Percentiles rank a stretch among this genome's conserved stretches.
These are phyloP conservation scores for Agrochola lychnidis DNA, from an alignment of 2,888 invertebrate genomes.

Conservation along the genomic window DNA sequence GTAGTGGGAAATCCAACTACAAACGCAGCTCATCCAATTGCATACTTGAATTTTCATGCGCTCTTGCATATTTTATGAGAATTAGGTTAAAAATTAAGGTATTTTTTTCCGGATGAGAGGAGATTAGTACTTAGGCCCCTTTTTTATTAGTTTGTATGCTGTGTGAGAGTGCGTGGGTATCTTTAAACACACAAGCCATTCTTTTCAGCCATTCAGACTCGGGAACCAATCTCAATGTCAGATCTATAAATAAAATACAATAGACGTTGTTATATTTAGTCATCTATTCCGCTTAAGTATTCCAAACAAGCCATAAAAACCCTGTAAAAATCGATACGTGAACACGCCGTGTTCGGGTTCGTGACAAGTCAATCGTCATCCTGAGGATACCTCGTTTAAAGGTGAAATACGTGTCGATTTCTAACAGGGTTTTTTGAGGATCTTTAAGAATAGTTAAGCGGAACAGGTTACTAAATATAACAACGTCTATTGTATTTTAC, in stretches of 20 bases:
- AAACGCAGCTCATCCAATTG: not conserved
- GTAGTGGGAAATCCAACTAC: not conserved
- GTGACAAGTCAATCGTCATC: too few species aligned
- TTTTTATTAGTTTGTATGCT: not conserved
- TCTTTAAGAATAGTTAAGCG: too few species aligned
- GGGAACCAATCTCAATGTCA: conserved; percentile 2
- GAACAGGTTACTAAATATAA: too few species aligned
- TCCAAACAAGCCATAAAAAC: too few species aligned
- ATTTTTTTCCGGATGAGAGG: not conserved
- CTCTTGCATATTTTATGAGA: not conserved
- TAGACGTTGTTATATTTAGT: too few species aligned
- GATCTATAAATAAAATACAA: conserved; percentile 4
- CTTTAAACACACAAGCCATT: not conserved
- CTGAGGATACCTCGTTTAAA: too few species aligned
- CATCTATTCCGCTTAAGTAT: too few species aligned
- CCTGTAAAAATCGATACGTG: too few species aligned
- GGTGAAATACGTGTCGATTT: too few species aligned
- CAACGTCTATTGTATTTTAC: too few species aligned
- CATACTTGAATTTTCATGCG: not conserved
- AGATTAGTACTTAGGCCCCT: not conserved
- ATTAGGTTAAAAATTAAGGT: not conserved
- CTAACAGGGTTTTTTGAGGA: too few species aligned
- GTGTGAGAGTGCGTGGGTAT: conserved; percentile 1
- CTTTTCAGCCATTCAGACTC: not conserved
- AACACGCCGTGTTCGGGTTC: too few species aligned